Percentiles rank a stretch among this genome's conserved stretches.
Evolutionary conservation across 2,113 vertebrate species (phyloP).

Genomic region (Xyrauchen texanus): DNA sequence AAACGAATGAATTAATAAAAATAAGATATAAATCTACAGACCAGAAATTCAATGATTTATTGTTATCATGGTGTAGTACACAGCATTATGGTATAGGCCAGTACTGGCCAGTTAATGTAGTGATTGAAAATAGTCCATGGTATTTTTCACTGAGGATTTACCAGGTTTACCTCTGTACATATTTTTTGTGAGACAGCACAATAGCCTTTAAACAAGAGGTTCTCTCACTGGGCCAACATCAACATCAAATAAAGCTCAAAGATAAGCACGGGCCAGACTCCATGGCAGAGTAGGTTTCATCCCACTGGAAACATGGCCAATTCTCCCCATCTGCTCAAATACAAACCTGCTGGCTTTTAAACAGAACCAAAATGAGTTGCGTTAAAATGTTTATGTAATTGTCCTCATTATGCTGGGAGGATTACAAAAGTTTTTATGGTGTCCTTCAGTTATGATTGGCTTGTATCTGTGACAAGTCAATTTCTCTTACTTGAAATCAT

Average conservation of each 20-base stretch:
- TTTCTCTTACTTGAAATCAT: slow-evolving; percentile 19
- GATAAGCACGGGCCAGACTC: slow-evolving; percentile 75
- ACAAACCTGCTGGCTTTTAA: slow-evolving; percentile 74
- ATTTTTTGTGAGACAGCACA: slow-evolving; percentile 47
- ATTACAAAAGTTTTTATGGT: slow-evolving; percentile 31
- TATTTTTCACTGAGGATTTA: slow-evolving; percentile 32
- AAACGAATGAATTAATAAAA: slow-evolving; percentile 15
- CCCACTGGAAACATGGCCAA: slow-evolving; percentile 70
- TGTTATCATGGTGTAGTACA: not conserved
- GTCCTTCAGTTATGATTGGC: slow-evolving; percentile 31
- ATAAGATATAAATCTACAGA: slow-evolving; percentile 4
- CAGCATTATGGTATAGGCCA: not conserved
- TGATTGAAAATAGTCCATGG: slow-evolving; percentile 22
- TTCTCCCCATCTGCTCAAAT: slow-evolving; percentile 76
- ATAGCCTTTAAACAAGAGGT: slow-evolving; percentile 73
- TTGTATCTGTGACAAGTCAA: slow-evolving; percentile 12
- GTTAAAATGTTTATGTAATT: slow-evolving; percentile 54
- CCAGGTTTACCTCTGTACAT: slow-evolving; percentile 43
- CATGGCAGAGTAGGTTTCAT: slow-evolving; percentile 76
- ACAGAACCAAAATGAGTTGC: slow-evolving; percentile 57
- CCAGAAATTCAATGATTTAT: not conserved
- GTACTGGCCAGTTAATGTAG: not conserved
- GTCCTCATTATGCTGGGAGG: slow-evolving; percentile 48
- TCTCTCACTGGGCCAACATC: slow-evolving; percentile 74
- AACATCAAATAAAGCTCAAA: slow-evolving; percentile 78